Base-by-base conservation (phyloP, 2,888 invertebrate genomes). In the Conops quadrifasciatus region DNA sequence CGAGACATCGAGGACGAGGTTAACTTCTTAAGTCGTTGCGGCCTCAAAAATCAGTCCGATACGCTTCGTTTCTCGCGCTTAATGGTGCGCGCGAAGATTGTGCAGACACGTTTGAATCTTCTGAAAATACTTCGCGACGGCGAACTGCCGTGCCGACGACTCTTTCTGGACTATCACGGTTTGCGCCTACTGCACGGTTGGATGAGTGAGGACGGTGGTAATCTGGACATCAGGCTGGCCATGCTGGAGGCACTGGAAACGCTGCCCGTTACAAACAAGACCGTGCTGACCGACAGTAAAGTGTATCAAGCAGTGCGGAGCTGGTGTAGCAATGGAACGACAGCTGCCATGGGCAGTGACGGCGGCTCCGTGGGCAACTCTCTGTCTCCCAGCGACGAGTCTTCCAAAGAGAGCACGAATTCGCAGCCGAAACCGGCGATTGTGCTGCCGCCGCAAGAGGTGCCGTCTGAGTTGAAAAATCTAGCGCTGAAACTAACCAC, bases 81-180 rank as follows among this genome's bases (percentile, higher is more conserved):
- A 71, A 96, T 98, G 91, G 95, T 98, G 24, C 90, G 97, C 11
- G 96, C 95, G 1, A 95, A 96, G 87, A 91, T 94, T 74, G 87
- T 91, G 3, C 90, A 91, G 75, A 93, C 94, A 62, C 90, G 96
- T 75, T 88, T 89, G 74, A 90, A 93, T 71, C 86, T 98, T 4
- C 87, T 98, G 75, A 89, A 92, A 16, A 88, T 97, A 51, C 88
- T 98, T 72, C 90, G 93, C 71, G 90, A 90, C 73, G 94, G 94
- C 0, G 94, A 94, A 82, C 87, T 93, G 78, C 93, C 95, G 0
- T 95, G 95, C 82, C 89, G 94, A 13, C 87, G 95, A 19, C 88
- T 97, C 74, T 97, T 98, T 87, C 89, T 96, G 70, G 95, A 95
- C 87, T 97, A 97, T 86, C 95, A 97, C 80, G 98, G 98, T 0